Evolutionary conservation across 2,797 vertebrate genomes (phyloP).

Genomic region (Salarias fasciatus): DNA sequence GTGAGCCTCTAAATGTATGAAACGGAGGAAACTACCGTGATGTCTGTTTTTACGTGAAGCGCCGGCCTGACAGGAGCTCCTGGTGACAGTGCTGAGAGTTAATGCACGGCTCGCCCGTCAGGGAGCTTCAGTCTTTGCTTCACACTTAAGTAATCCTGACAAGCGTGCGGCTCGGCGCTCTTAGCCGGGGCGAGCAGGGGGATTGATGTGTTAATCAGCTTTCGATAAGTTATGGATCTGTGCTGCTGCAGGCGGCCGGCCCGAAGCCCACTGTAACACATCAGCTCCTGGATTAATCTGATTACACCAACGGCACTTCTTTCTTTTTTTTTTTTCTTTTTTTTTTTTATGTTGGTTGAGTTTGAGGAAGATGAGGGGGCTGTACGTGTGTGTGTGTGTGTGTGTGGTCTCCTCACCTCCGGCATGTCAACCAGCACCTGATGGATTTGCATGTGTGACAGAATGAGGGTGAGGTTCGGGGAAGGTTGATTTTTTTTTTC

Average conservation of each 20-base stretch:
- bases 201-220: conserved; percentile 75
- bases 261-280: conserved; percentile 46
- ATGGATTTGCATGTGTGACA: conserved; percentile 58
- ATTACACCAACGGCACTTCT: conserved; percentile 57
- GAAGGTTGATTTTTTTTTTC: no score
- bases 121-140: conserved; percentile 38
- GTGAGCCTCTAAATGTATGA: background rate
- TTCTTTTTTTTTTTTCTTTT: background rate
- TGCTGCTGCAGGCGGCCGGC: conserved; percentile 40
- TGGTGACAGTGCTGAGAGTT: conserved; percentile 46
- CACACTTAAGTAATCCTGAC: conserved; percentile 71
- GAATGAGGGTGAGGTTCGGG: conserved; percentile 37
- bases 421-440: conserved; percentile 30
- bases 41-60: conserved; percentile 5
- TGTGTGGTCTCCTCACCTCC: conserved; percentile 1
- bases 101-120: conserved; percentile 47
- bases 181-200: conserved; percentile 49
- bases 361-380: conserved; percentile 31
- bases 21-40: conserved; percentile 1
- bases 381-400: no score
- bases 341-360: background rate
- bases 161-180: conserved; percentile 47
- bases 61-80: conserved; percentile 21
- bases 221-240: conserved; percentile 71
- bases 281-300: conserved; percentile 69